A percentile compares a stretch with the other conserved stretches of the same genome.
phyloP scores from a whole-genome alignment of 2,113 vertebrate genomes.

The Mellivora capensis region DNA sequence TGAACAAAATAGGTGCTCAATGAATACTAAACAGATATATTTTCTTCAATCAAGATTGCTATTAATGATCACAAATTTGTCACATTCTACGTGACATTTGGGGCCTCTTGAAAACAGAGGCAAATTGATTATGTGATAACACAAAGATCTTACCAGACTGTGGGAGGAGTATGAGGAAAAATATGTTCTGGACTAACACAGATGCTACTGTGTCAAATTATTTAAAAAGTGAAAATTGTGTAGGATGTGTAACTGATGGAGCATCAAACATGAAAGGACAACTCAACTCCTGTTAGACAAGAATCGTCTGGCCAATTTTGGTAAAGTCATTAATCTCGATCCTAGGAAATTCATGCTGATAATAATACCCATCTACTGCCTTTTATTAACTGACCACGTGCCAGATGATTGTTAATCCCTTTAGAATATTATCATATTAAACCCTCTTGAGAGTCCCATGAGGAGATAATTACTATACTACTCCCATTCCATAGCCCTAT shows the following conservation, averaged over 20 bases:
- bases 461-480: background rate
- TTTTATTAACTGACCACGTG: background rate
- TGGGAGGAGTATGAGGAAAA: background rate
- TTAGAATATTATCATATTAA: constrained; percentile 1
- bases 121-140: background rate
- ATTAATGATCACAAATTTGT: background rate
- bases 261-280: background rate
- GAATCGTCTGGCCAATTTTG: background rate
- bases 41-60: background rate
- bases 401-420: background rate
- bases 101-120: constrained; percentile 11
- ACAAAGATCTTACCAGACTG: background rate
- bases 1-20: background rate
- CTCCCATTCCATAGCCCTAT: background rate
- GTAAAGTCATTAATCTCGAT: background rate
- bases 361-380: background rate
- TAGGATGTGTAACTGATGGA: background rate
- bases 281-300: background rate
- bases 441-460: background rate
- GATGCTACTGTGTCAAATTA: background rate
- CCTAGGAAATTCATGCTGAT: background rate
- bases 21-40: background rate
- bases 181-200: background rate
- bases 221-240: background rate
- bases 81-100: background rate